Evolutionary conservation across 2,113 vertebrate species (phyloP), one percentile per base, ranked within the genome.

Genomic region (Globicephala melas): DNA sequence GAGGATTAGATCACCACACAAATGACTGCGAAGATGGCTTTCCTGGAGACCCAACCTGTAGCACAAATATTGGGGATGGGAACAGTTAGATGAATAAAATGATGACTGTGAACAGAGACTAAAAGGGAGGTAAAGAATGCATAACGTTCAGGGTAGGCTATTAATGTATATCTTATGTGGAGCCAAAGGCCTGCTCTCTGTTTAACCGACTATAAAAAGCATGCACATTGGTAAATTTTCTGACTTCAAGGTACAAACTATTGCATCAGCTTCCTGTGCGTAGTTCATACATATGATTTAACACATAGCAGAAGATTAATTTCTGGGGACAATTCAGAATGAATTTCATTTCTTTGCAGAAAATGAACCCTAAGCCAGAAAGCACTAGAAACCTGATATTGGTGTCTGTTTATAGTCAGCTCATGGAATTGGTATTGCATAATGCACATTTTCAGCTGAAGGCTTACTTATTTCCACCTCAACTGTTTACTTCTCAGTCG

Each of bases 241-340:
- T 68, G 82, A 50, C 85, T 94, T 97, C 94, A 97, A 82, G 50
- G 26, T 97, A 88, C 71, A 97, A 97, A 77, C 38, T 73, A 53
- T 97, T 97, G 94, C 55, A 97, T 47, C 8, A 85, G 60, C 23
- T 97, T 77, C 81, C 47, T 94, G 26, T 97, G 70, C 89, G 96
- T 97, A 87, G 70, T 67, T 85, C 97, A 96, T 81, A 92, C n/a
- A 73, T 76, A 63, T 85, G 74, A 98, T 95, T 98, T 98, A 87
- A 98, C 93, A 98, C 93, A 86, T 31, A 95, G 58, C 38, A 88
- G 84, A 98, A 97, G 94, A 98, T 96, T 98, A 41, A 96, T 94
- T 98, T n/a, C 94, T 94, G 63, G 65, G 70, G 92, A 96, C 74
- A 62, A 92, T 98, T 98, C 87, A 82, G 63, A 73, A 97, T 91